Conservation (phyloP, 1,140 invertebrate genomes). For the Drosophila mauritiana region DNA sequence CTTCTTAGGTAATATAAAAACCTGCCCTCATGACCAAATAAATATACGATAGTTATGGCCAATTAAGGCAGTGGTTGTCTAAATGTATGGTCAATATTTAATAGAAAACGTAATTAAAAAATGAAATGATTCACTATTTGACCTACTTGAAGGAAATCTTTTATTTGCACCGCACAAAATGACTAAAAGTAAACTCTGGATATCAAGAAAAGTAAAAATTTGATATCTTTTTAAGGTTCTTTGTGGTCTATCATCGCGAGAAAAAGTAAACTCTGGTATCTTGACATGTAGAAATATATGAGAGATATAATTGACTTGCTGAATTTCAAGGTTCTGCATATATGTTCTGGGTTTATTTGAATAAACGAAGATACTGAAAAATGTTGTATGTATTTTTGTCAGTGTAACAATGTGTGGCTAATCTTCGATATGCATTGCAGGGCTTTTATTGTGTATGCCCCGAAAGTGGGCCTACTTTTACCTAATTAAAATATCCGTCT, state of each 20-base stretch:
- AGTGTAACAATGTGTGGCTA: slow-evolving; percentile 24
- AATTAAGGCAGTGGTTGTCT: not conserved
- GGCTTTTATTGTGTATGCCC: slow-evolving; percentile 42
- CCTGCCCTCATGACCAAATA: not conserved
- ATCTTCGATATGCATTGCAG: slow-evolving; percentile 20
- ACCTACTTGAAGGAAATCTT: too few species aligned
- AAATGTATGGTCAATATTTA: not conserved
- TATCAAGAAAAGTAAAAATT: not conserved
- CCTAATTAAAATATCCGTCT: slow-evolving; percentile 54
- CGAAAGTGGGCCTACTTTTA: slow-evolving; percentile 55
- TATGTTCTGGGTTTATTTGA: too few species aligned
- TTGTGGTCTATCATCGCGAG: not conserved
- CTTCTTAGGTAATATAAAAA: not conserved
- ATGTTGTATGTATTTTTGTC: not conserved
- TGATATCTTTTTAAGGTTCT: not conserved
- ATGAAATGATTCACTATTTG: not conserved
- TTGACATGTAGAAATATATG: too few species aligned
- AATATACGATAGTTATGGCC: not conserved
- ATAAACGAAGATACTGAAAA: not conserved
- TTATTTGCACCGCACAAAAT: not conserved
- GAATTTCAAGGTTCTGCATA: too few species aligned
- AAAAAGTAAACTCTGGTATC: too few species aligned
- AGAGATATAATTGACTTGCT: too few species aligned
- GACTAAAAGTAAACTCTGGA: not conserved
- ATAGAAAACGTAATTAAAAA: not conserved